Percentiles rank a stretch among this genome's conserved stretches.
Conservation (phyloP, 2,888 invertebrate species). For the Cheilosia pagana region DNA sequence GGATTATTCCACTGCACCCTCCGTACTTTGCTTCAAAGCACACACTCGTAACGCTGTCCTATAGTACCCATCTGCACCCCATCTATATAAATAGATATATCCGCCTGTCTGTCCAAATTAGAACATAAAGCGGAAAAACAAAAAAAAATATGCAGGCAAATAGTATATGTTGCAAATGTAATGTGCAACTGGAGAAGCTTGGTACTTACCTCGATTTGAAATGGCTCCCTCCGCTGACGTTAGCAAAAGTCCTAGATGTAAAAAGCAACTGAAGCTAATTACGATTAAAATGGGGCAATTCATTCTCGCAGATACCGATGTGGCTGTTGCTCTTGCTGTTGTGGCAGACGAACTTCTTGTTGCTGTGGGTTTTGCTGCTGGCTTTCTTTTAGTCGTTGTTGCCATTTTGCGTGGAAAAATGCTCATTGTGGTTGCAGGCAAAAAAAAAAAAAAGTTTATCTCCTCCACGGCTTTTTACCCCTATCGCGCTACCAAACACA, state of each 20-base stretch:
- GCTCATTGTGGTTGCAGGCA: slow-evolving; percentile 26
- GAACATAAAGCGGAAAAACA: background rate
- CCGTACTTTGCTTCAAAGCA: no score
- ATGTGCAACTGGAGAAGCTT: slow-evolving; percentile 1
- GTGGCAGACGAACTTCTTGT: slow-evolving; percentile 48
- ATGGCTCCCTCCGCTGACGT: slow-evolving; percentile 81
- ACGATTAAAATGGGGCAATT: slow-evolving; percentile 83
- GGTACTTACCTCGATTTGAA: slow-evolving; percentile 83
- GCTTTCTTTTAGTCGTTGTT: slow-evolving; percentile 36
- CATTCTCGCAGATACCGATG: slow-evolving; percentile 78
- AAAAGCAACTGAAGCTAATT: slow-evolving; percentile 83
- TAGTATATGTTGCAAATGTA: slow-evolving; percentile 19
- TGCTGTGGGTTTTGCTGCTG: slow-evolving; percentile 63
- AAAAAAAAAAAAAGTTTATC: slow-evolving; percentile 28
- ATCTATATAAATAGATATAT: background rate
- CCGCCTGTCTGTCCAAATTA: background rate
- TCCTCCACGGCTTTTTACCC: slow-evolving; percentile 20
- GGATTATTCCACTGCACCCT: no score
- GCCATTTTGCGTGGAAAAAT: slow-evolving; percentile 53
- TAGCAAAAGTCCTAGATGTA: slow-evolving; percentile 80
- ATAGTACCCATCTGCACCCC: background rate
- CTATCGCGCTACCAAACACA: slow-evolving; percentile 5
- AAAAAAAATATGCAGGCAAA: background rate
- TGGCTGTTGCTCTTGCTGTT: slow-evolving; percentile 59
- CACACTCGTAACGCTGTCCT: background rate